Evolutionary conservation across 2,888 invertebrate species (phyloP), one percentile per base, ranked within the genome.

Genomic region (Cataglyphis albicans): DNA sequence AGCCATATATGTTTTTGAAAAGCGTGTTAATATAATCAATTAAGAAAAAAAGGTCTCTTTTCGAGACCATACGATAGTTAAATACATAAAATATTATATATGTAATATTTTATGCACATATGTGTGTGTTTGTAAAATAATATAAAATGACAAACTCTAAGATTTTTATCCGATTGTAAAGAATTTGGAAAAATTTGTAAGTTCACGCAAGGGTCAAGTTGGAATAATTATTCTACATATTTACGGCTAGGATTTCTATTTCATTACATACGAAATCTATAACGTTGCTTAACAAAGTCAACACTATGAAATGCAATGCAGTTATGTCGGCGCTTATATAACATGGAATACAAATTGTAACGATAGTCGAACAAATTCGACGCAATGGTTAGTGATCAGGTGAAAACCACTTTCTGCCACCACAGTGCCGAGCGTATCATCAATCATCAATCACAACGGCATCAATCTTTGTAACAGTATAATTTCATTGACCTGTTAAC

Each of bases 401-500:
- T 90, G 90, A 84, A 90, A 90, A 90, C 83, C 82, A 80, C 61
- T 81, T 88, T 86, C 89, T 86, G 90, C 85, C 90, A 89, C 84
- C 84, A 87, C 67, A 64, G 73, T 32, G 68, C 82, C 63, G 72
- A 32, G 81, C 81, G 41, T 55, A 82, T 84, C 89, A 90, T 90
- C 90, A 85, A 90, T 90, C 90, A 90, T 88, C 90, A 89, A 90
- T 90, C 90, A 90, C 86, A 83, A 82, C 86, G 83, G 82, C 90
- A 90, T 90, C 88, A 86, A 90, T 90, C 90, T 90, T 90, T 88
- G 90, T 90, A 90, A 90, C 89, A 85, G 90, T 87, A 88, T 89
- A 90, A 90, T 90, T 90, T 90, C 90, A 87, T 90, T 90, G 90
- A 89, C 90, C 90, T 90, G 90, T 90, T 90, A 89, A 89, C 89